Conservation (phyloP, 2,113 vertebrate genomes). For the Amblyopsis rosae region DNA sequence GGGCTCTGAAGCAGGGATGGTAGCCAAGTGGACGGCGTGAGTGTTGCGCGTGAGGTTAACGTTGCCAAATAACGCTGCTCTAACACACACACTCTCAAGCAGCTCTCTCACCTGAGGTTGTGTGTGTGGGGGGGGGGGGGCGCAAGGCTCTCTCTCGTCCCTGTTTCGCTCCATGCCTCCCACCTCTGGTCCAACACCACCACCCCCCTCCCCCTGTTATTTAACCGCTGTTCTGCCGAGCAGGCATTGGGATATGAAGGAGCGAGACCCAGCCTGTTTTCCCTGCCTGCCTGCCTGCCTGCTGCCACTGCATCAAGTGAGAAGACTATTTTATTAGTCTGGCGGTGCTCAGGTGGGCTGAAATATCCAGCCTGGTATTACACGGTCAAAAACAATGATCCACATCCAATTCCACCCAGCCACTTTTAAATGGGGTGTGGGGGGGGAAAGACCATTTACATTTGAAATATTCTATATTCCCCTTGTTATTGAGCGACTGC, state of each 20-base stretch:
- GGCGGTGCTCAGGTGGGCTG: background rate
- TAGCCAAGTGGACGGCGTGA: background rate
- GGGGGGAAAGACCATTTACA: background rate
- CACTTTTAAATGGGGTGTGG: background rate
- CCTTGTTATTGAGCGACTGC: background rate
- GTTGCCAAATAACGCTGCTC: no score
- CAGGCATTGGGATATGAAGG: background rate
- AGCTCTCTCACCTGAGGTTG: background rate
- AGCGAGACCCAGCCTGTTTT: background rate
- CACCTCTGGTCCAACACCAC: background rate
- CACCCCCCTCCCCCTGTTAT: background rate
- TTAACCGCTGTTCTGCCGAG: background rate
- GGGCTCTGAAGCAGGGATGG: background rate
- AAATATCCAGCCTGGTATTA: background rate
- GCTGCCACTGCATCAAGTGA: background rate
- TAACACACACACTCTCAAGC: no score
- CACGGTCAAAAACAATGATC: conserved; percentile 7
- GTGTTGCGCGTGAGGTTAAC: background rate
- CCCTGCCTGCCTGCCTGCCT: background rate
- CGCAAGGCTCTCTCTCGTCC: no score
- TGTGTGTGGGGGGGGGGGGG: background rate
- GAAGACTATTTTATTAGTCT: background rate
- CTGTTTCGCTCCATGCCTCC: no score
- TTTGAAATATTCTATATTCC: background rate
- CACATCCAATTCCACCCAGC: conserved; percentile 14